Evolutionary conservation across 2,797 vertebrate genomes (phyloP).

Genomic region (Oceanodroma leucorhoa): DNA sequence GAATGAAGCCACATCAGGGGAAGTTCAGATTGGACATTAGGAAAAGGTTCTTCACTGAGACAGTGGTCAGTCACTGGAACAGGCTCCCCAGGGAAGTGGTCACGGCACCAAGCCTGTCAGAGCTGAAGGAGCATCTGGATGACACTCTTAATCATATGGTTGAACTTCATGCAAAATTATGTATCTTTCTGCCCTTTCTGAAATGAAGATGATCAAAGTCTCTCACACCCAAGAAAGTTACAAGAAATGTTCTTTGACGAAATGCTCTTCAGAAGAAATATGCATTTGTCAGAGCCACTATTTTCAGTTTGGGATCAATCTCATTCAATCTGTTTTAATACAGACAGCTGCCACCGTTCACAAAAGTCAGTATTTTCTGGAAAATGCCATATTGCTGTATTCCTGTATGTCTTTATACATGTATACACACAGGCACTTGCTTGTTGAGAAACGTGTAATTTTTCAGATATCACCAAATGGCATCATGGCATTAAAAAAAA

Average conservation of each 20-base stretch:
- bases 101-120: background rate
- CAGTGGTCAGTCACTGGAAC: background rate
- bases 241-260: constrained; percentile 18
- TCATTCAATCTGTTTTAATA: constrained; percentile 9
- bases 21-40: background rate
- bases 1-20: background rate
- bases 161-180: background rate
- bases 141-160: background rate
- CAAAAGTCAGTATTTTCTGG: constrained; percentile 21
- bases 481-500: background rate
- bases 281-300: constrained; percentile 4
- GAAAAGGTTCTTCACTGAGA: background rate
- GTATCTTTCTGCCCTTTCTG: background rate
- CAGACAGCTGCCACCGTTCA: constrained; percentile 22
- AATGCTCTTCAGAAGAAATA: constrained; percentile 13
- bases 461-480: background rate
- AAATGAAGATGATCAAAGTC: background rate
- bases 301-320: constrained; percentile 35
- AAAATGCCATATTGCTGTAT: background rate
- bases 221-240: background rate
- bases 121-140: background rate
- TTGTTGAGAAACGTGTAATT: background rate
- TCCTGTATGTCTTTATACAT: background rate
- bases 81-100: background rate
- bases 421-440: background rate